phyloP scores from a whole-genome alignment of 2,888 invertebrate genomes.

The Acheta domesticus region DNA sequence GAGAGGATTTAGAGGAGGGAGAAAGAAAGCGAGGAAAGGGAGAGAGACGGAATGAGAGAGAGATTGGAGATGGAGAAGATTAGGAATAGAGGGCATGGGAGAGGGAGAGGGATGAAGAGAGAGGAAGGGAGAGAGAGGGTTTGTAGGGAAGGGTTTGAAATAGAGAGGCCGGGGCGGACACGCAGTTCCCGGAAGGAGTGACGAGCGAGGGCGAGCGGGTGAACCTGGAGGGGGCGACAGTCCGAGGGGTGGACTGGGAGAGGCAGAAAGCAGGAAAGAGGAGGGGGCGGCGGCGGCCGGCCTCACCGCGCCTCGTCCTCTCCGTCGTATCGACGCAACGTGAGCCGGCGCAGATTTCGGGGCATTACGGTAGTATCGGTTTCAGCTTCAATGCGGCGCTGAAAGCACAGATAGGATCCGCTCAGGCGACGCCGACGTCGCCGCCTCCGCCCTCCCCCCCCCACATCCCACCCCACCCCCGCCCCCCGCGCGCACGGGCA shows the following conservation, averaged over 20 bases:
- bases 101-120: background rate
- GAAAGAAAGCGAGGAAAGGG: background rate
- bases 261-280: background rate
- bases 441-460: no score
- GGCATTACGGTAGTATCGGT: no score
- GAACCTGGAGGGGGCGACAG: background rate
- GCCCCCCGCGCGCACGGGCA: no score
- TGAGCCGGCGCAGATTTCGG: no score
- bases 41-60: background rate
- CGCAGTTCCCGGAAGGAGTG: rapidly evolving
- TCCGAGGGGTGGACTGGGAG: background rate
- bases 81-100: background rate
- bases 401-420: no score
- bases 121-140: background rate
- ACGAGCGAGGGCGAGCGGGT: background rate
- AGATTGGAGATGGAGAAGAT: background rate
- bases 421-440: no score
- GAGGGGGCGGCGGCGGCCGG: background rate
- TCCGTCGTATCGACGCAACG: no score
- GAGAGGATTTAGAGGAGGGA: background rate
- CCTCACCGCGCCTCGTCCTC: no score
- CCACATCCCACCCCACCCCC: no score
- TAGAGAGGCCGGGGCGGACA: background rate
- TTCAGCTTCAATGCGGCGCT: no score
- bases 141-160: no score